Conservation (phyloP, 2,888 invertebrate genomes). For the Apotomis capreana region DNA sequence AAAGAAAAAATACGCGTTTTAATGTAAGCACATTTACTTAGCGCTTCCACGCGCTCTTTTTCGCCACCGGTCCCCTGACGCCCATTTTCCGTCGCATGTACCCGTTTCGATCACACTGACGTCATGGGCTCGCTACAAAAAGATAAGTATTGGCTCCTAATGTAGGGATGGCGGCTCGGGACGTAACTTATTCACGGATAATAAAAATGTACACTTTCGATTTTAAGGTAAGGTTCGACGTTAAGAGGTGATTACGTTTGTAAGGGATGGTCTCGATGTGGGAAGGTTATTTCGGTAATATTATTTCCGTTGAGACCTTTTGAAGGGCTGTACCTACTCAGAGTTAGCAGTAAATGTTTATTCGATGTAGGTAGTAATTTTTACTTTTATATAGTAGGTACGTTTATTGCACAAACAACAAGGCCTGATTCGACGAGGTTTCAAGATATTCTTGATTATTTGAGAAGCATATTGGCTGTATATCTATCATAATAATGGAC, state of each 20-base stretch:
- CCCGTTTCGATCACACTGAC: constrained; percentile 72
- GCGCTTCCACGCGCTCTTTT: constrained; percentile 32
- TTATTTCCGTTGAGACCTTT: constrained; percentile 19
- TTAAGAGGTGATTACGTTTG: constrained; percentile 40
- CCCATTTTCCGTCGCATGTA: constrained; percentile 63
- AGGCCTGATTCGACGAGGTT: too few relatives aligned
- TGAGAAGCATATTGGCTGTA: too few relatives aligned
- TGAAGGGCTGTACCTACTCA: not conserved
- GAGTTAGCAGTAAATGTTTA: not conserved
- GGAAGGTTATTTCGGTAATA: constrained; percentile 20
- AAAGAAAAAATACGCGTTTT: not conserved
- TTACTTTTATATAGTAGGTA: not conserved
- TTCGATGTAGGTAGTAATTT: not conserved
- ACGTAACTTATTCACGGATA: constrained; percentile 52
- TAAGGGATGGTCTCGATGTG: constrained; percentile 22
- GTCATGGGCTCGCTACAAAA: constrained; percentile 66
- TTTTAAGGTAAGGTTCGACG: constrained; percentile 37
- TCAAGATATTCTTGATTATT: too few relatives aligned
- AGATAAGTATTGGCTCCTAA: constrained; percentile 72
- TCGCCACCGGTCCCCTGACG: constrained; percentile 56
- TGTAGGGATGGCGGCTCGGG: constrained; percentile 62
- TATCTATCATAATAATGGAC: too few relatives aligned
- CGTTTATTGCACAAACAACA: too few relatives aligned
- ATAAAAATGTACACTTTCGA: constrained; percentile 48
- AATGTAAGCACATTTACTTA: not conserved